Evolutionary conservation across 2,113 vertebrate species (phyloP).

Genomic region (Solea senegalensis): DNA sequence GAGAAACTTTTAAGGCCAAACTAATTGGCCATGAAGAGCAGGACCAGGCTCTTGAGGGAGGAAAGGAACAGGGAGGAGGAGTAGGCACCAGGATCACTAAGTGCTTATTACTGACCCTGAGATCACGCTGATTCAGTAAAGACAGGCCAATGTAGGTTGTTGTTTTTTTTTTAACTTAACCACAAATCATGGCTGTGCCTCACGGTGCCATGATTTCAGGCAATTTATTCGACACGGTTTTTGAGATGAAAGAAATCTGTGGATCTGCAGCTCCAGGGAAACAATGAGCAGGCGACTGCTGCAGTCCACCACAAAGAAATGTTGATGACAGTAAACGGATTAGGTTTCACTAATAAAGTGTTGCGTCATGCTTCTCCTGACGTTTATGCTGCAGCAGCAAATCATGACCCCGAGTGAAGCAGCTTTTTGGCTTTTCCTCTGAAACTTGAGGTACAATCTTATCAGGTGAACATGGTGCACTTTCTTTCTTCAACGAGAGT

Average conservation of each 20-base stretch:
- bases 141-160: neutral
- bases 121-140: neutral
- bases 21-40: slow-evolving; percentile 44
- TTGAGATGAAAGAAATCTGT: too few relatives aligned
- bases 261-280: neutral
- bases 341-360: slow-evolving; percentile 28
- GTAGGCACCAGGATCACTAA: slow-evolving; percentile 21
- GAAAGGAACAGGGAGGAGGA: slow-evolving; percentile 27
- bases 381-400: slow-evolving; percentile 24
- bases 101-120: slow-evolving; percentile 27
- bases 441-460: slow-evolving; percentile 21
- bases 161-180: neutral
- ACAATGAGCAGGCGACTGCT: neutral
- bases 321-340: slow-evolving; percentile 24
- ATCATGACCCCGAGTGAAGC: slow-evolving; percentile 24
- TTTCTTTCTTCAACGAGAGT: neutral
- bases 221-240: neutral
- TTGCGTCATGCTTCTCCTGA: slow-evolving; percentile 18
- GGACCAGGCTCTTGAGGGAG: slow-evolving; percentile 17
- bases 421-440: neutral
- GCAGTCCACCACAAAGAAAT: slow-evolving; percentile 12
- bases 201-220: neutral
- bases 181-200: slow-evolving; percentile 6
- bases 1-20: slow-evolving; percentile 24
- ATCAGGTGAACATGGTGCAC: slow-evolving; percentile 7